These are phyloP conservation scores for Tokudaia muenninki DNA, from an alignment of 2,797 vertebrate genomes.

Conservation along the genomic window DNA sequence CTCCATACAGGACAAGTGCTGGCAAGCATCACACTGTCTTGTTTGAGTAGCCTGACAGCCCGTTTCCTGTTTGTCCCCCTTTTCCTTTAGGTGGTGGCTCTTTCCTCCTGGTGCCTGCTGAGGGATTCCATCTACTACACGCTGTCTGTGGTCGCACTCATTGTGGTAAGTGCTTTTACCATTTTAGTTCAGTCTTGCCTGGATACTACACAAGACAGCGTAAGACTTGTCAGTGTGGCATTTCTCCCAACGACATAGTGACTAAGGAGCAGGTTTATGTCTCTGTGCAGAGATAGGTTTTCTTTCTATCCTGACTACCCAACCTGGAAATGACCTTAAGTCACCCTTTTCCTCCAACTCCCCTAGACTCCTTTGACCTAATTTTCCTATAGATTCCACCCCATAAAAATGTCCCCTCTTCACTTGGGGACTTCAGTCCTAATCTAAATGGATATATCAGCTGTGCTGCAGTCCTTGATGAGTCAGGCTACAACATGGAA, in stretches of 20 bases:
- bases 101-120: constrained; percentile 95
- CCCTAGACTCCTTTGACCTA: not conserved
- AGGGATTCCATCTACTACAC: constrained; percentile 97
- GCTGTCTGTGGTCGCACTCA: constrained; percentile 94
- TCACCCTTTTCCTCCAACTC: not conserved
- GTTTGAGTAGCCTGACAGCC: not conserved
- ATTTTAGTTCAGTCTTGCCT: rapidly evolving
- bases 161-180: constrained; percentile 91
- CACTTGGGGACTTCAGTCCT: not conserved
- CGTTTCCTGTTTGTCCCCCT: constrained; percentile 49
- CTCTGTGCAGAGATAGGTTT: not conserved
- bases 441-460: not conserved
- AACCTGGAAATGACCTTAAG: not conserved
- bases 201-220: rapidly evolving
- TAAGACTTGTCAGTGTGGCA: not conserved
- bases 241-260: not conserved
- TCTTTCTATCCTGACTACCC: not conserved
- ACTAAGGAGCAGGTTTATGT: not conserved
- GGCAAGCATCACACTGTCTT: rapidly evolving
- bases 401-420: not conserved
- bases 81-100: constrained; percentile 90
- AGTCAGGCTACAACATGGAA: not conserved
- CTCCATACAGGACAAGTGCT: too few relatives aligned
- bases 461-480: rapidly evolving
- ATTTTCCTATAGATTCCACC: not conserved